Evolutionary conservation across 1,140 invertebrate species (phyloP).

Genomic region (Caenorhabditis briggsae): DNA sequence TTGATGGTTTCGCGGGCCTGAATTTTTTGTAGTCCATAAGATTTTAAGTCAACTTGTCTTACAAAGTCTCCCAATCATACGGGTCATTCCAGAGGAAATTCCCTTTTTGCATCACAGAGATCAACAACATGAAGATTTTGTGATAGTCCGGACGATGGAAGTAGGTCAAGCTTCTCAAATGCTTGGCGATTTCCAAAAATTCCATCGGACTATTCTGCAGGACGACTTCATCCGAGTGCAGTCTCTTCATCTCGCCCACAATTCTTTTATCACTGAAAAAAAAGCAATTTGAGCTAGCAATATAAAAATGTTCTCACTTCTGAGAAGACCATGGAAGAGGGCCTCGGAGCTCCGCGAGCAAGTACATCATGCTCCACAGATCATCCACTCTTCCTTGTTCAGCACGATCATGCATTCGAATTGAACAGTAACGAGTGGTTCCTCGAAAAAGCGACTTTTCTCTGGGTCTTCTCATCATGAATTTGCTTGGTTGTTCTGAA

Average conservation of each 20-base stretch:
- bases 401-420: constrained; percentile 50
- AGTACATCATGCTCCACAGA: constrained; percentile 60
- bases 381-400: constrained; percentile 63
- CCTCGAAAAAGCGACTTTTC: constrained; percentile 84
- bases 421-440: constrained; percentile 58
- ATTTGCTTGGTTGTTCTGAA: constrained; percentile 83
- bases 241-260: constrained; percentile 40
- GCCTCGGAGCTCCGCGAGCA: constrained; percentile 60
- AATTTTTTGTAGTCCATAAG: background rate
- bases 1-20: background rate
- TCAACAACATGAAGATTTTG: constrained; percentile 11
- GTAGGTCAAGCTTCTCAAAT: constrained; percentile 32
- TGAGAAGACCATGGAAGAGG: constrained; percentile 59
- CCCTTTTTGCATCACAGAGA: constrained; percentile 12
- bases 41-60: background rate
- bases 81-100: constrained; percentile 30
- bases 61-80: constrained; percentile 17
- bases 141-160: constrained; percentile 13
- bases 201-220: constrained; percentile 30
- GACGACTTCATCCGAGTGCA: constrained; percentile 26
- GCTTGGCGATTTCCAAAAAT: constrained; percentile 29
- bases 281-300: background rate
- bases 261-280: constrained; percentile 45
- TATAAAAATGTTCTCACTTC: background rate
- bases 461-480: constrained; percentile 91